Evolutionary conservation across 2,888 invertebrate species (phyloP).

Genomic region (Oscheius sp.): DNA sequence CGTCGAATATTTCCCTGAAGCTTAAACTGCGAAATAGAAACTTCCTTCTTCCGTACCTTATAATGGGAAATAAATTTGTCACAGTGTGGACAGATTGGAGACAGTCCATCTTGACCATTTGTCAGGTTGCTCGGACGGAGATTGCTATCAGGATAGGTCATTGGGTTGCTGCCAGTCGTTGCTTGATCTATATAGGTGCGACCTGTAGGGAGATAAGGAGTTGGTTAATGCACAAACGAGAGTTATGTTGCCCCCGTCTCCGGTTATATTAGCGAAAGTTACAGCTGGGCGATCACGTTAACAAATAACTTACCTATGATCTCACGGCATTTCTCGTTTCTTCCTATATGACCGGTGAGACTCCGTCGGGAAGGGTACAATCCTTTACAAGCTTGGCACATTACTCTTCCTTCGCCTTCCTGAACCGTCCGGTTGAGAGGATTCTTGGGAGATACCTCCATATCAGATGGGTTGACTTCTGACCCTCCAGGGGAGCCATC

Average conservation of each 20-base stretch:
- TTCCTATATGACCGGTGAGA: constrained; percentile 66
- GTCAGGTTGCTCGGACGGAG: constrained; percentile 48
- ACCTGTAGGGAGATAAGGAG: too few species aligned
- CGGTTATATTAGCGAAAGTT: not conserved
- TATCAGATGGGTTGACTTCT: constrained; percentile 13
- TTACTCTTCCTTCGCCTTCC: constrained; percentile 54
- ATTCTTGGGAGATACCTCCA: constrained; percentile 3
- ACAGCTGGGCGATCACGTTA: not conserved
- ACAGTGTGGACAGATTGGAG: constrained; percentile 65
- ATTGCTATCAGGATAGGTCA: constrained; percentile 44
- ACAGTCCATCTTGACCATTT: constrained; percentile 58
- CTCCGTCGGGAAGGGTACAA: constrained; percentile 62
- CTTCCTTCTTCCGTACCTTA: constrained; percentile 42
- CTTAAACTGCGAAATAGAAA: not conserved
- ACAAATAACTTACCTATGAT: constrained; percentile 35
- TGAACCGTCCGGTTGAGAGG: constrained; percentile 1
- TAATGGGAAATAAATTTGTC: constrained; percentile 66
- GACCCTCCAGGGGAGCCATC: constrained; percentile 21
- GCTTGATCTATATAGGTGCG: constrained; percentile 61
- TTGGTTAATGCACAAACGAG: constrained; percentile 7
- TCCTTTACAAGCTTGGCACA: constrained; percentile 63
- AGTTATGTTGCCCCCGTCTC: constrained; percentile 5
- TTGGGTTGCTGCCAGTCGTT: constrained; percentile 46
- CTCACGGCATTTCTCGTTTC: constrained; percentile 64
- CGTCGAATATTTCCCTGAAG: constrained; percentile 59